Conservation (phyloP, 1,140 invertebrate genomes). For the Apis cerana region DNA sequence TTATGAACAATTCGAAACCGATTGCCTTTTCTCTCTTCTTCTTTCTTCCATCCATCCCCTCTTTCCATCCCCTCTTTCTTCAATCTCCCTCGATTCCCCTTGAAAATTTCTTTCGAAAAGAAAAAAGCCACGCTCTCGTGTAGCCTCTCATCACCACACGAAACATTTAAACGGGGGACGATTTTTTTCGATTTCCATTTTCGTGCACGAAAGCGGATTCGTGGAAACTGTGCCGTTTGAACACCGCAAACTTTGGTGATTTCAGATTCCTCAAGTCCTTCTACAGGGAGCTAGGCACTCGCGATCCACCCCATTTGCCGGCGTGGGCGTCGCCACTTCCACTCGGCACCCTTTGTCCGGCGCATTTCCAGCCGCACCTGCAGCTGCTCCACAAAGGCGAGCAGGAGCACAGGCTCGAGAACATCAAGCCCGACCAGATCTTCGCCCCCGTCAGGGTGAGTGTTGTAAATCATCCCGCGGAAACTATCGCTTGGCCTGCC, state of each 20-base stretch:
- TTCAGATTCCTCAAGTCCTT: slow-evolving; percentile 78
- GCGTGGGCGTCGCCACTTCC: slow-evolving; percentile 78
- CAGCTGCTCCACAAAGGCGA: slow-evolving; percentile 76
- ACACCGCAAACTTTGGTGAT: slow-evolving; percentile 18
- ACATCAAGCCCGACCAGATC: slow-evolving; percentile 79
- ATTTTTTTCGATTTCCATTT: not conserved
- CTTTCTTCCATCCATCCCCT: no score
- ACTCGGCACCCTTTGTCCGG: slow-evolving; percentile 77
- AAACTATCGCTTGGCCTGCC: slow-evolving; percentile 4
- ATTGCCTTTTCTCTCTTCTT: no score
- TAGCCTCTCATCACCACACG: no score
- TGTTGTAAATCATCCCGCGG: slow-evolving; percentile 45
- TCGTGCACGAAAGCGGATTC: not conserved
- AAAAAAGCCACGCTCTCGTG: no score
- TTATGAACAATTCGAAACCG: no score
- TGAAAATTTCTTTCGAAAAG: no score
- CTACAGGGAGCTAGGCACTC: slow-evolving; percentile 78
- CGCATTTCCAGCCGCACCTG: slow-evolving; percentile 79
- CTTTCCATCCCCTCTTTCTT: no score
- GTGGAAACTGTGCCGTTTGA: not conserved
- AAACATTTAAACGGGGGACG: no score
- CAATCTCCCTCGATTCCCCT: no score
- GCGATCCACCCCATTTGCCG: slow-evolving; percentile 77
- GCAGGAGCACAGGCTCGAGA: slow-evolving; percentile 75
- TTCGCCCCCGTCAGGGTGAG: slow-evolving; percentile 78